Evolutionary conservation across 2,888 invertebrate genomes (phyloP), one percentile per base, ranked within the genome.

Genomic region (Andrena chrysosceles): DNA sequence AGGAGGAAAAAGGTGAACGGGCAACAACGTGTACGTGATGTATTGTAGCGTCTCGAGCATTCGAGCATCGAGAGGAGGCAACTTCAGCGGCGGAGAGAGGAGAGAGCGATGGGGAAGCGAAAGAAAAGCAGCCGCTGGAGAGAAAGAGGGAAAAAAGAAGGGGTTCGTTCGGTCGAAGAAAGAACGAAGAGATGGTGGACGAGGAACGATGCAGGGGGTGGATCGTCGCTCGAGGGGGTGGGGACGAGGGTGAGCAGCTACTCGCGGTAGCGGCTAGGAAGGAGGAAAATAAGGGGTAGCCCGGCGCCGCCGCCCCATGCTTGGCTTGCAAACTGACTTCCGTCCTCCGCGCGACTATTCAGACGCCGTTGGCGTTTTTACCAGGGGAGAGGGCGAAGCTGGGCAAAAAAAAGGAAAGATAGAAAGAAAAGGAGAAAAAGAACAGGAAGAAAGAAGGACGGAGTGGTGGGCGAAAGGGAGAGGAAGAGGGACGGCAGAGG

Each of bases 251-350:
- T 49, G 20, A 56, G 69, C 54, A 81, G 85, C 88, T 87, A 88
- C 78, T 88, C 78, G 88, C 83, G 83, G 70, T 72, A 77, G 74
- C 70, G 77, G 88, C 81, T 87, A 87, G 84, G 87, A 89, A 89
- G 90, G 89, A 90, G 90, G 91, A 92, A 93, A 93, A 91, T 91
- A 93, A 92, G 92, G 91, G 92, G 91, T 91, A 91, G 91, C 87
- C 86, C 92, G 92, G 92, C 93, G 93, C 93, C 93, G 92, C 92
- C 90, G 89, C 89, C 91, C 90, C 90, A 90, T 93, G 93, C 93
- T 93, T 94, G 93, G 93, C 93, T 94, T 93, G 93, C 94, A 93
- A 93, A 93, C 92, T 89, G 92, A 93, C 93, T 94, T 94, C 93
- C 93, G 93, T 92, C 90, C 91, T 92, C 91, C 88, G 91, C 86